Conservation (phyloP, 2,888 invertebrate species). For the Heliconius sara region DNA sequence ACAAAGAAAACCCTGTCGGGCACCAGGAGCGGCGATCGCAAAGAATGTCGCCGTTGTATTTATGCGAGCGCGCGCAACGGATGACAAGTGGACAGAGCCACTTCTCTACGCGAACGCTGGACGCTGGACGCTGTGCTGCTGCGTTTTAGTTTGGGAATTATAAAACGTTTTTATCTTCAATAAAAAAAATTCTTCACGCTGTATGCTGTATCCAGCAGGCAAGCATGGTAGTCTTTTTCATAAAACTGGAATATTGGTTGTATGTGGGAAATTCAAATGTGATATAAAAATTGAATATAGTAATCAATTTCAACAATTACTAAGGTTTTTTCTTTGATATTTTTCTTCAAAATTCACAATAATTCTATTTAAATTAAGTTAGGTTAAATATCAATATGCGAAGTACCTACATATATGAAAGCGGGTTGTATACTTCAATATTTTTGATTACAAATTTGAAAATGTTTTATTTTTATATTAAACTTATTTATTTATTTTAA, state of each 20-base stretch:
- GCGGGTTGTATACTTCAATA: not conserved
- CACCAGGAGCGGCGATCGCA: conserved; percentile 66
- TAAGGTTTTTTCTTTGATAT: not conserved
- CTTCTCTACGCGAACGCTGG: conserved; percentile 59
- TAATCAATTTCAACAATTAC: not conserved
- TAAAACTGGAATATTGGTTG: not conserved
- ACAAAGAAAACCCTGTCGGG: conserved; percentile 52
- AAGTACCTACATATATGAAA: not conserved
- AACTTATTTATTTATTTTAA: too few relatives aligned
- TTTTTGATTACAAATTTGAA: not conserved
- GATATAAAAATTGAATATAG: not conserved
- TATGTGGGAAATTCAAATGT: not conserved
- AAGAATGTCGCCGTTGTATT: conserved; percentile 75
- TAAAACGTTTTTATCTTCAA: not conserved
- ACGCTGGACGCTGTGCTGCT: conserved; percentile 59
- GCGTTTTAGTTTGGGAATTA: conserved; percentile 52
- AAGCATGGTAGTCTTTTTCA: not conserved
- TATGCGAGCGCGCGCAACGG: conserved; percentile 67
- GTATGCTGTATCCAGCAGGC: not conserved
- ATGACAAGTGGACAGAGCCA: conserved; percentile 68
- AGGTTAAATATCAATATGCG: not conserved
- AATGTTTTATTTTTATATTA: not conserved
- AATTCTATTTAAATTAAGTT: not conserved
- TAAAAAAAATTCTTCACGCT: not conserved
- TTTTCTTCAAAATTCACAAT: not conserved